phyloP scores from a whole-genome alignment of 2,113 vertebrate species.

The Falcunculus frontatus region DNA sequence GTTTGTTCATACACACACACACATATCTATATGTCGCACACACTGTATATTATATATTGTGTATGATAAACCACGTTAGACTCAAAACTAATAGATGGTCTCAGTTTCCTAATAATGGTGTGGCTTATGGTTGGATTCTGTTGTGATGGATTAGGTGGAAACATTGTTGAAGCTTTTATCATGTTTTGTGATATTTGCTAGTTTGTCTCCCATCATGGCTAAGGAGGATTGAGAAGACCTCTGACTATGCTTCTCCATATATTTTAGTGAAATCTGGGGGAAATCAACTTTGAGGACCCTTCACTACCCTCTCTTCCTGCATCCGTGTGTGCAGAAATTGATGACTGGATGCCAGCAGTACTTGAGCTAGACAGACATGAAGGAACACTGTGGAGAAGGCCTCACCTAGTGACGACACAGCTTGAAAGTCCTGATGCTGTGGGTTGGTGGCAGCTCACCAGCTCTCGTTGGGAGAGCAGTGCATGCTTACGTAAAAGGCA shows the following conservation, averaged over 20 bases:
- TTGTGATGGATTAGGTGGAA: neutral
- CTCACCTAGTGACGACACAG: neutral
- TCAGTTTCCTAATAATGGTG: neutral
- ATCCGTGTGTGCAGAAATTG: neutral
- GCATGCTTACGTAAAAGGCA: rapidly evolving
- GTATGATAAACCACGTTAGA: neutral
- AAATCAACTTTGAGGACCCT: neutral
- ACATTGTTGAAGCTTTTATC: neutral
- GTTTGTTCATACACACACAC: neutral
- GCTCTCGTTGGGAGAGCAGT: neutral
- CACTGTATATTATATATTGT: neutral
- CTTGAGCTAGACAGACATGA: neutral
- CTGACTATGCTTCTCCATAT: neutral
- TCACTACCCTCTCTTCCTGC: neutral
- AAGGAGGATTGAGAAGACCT: neutral
- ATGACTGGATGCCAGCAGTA: neutral
- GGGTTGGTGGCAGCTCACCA: neutral
- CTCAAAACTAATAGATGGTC: neutral
- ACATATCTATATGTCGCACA: neutral
- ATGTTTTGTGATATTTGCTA: neutral
- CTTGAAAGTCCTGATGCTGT: neutral
- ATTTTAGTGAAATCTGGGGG: neutral
- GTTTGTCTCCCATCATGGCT: neutral
- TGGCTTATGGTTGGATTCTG: neutral
- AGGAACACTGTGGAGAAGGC: neutral